phyloP scores from a whole-genome alignment of 2,113 vertebrate genomes.

The Tragulus kanchil region DNA sequence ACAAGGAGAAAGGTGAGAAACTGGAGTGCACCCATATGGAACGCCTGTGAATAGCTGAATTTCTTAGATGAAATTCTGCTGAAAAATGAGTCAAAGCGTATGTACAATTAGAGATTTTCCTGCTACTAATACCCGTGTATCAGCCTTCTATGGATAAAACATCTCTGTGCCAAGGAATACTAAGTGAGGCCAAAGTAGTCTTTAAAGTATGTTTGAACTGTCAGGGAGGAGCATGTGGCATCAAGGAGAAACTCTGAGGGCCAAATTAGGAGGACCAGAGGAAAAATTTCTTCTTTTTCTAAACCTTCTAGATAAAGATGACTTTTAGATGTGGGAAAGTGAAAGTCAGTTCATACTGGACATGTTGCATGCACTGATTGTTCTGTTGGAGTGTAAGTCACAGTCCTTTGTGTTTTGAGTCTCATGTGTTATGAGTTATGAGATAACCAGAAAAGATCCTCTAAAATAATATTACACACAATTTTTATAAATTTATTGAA shows the following conservation, averaged over 20 bases:
- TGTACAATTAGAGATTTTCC: not conserved
- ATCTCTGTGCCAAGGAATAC: slow-evolving; percentile 30
- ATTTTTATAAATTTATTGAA: not conserved
- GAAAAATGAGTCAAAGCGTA: not conserved
- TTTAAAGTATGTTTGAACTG: not conserved
- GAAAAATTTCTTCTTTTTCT: slow-evolving; percentile 44
- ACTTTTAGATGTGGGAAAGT: not conserved
- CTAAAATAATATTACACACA: not conserved
- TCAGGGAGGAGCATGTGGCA: not conserved
- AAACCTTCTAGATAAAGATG: slow-evolving; percentile 12
- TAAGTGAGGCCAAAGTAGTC: not conserved
- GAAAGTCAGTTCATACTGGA: not conserved
- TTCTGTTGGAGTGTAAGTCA: not conserved
- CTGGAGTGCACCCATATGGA: not conserved
- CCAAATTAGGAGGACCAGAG: not conserved
- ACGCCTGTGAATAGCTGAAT: not conserved
- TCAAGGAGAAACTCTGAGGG: not conserved
- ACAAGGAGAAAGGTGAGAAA: not conserved
- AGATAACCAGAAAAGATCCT: not conserved
- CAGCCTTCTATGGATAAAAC: not conserved
- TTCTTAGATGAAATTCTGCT: not conserved
- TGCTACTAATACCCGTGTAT: not conserved
- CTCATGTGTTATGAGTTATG: not conserved
- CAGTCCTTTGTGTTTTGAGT: not conserved
- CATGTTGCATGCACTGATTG: not conserved